Evolutionary conservation across 2,888 invertebrate genomes (phyloP).

Genomic region (Drosophila differens): DNA sequence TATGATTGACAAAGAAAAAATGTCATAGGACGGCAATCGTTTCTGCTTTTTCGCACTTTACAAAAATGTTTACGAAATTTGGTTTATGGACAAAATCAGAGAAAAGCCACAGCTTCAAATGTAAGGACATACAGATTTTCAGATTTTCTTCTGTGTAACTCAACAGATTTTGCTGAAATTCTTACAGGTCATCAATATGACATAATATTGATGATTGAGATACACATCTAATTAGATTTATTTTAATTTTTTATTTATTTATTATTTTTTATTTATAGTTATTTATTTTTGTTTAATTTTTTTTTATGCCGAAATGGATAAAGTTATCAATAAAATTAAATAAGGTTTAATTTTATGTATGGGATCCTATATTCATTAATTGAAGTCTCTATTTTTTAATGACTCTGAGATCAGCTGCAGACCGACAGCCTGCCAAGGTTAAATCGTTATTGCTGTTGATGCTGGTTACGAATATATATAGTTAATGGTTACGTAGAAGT

Average conservation of each 20-base stretch:
- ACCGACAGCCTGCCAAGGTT: neutral
- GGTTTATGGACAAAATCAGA: neutral
- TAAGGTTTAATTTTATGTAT: too few species aligned
- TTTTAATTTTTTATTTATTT: too few species aligned
- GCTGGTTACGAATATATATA: neutral
- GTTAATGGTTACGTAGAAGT: neutral
- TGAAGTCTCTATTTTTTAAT: neutral
- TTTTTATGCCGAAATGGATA: too few species aligned
- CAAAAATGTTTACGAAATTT: neutral
- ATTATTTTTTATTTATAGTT: too few species aligned
- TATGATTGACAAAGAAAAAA: slow-evolving; percentile 26
- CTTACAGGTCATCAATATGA: neutral
- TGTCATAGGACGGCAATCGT: slow-evolving; percentile 14
- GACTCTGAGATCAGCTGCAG: neutral
- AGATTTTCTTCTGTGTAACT: neutral
- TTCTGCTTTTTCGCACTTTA: neutral
- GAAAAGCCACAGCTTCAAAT: neutral
- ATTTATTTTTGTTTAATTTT: too few species aligned
- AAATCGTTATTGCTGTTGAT: neutral
- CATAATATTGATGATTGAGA: neutral
- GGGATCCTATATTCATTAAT: neutral
- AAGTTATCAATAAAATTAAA: too few species aligned
- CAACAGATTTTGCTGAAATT: neutral
- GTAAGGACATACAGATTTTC: neutral
- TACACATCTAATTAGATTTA: neutral